Evolutionary conservation across 64 coral and sea anemone species (phyloP).

Genomic region (Pachyseris speciosa): DNA sequence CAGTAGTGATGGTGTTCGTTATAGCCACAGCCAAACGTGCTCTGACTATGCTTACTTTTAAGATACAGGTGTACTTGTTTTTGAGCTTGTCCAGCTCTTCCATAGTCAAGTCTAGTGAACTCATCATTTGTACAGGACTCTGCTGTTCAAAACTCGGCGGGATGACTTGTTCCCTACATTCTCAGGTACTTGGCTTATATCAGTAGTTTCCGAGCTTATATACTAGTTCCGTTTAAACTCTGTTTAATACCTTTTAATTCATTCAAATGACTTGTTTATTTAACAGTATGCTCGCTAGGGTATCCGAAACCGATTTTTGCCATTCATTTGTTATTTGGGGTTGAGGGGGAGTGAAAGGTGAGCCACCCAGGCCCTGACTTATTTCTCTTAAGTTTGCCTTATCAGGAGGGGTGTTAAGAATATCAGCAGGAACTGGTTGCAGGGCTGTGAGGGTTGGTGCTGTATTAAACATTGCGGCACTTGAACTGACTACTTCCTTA

Average conservation of each 20-base stretch:
- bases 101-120: background rate
- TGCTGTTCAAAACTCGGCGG: too few species aligned
- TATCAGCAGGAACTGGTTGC: slow-evolving; percentile 28
- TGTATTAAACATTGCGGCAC: slow-evolving; percentile 1
- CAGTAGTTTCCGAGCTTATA: too few species aligned
- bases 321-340: slow-evolving; percentile 32
- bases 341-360: slow-evolving; percentile 13
- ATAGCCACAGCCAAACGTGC: slow-evolving; percentile 22
- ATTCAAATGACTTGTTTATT: slow-evolving; percentile 44
- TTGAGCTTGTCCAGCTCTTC: background rate
- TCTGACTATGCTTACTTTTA: background rate
- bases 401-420: slow-evolving; percentile 36
- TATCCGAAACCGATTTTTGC: slow-evolving; percentile 14
- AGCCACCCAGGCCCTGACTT: slow-evolving; percentile 16
- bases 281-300: slow-evolving; percentile 20
- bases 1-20: slow-evolving; percentile 1
- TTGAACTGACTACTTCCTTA: background rate
- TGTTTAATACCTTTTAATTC: slow-evolving; percentile 41
- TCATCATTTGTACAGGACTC: too few species aligned
- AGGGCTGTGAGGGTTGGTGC: slow-evolving; percentile 8
- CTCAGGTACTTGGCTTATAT: too few species aligned
- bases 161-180: background rate
- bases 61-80: background rate
- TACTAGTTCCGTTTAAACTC: too few species aligned
- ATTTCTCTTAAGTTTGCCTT: slow-evolving; percentile 20